These are phyloP conservation scores for Aphidius gifuensis DNA, from an alignment of 1,140 invertebrate species.

Conservation along the genomic window DNA sequence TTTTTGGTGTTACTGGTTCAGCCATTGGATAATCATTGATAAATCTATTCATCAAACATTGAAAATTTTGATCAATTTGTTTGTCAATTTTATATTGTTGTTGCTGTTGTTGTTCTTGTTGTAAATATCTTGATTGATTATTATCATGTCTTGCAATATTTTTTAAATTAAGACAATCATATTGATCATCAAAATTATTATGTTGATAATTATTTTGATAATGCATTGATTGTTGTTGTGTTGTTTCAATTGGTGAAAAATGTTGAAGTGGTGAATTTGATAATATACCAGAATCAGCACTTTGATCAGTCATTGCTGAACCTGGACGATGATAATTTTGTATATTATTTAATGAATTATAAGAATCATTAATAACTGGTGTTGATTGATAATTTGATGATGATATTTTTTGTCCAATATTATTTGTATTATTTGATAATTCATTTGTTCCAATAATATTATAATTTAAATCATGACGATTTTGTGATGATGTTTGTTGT, in stretches of 20 bases:
- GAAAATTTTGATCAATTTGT: slow-evolving; percentile 42
- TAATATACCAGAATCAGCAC: slow-evolving; percentile 46
- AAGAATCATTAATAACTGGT: slow-evolving; percentile 40
- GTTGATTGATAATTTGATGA: slow-evolving; percentile 33
- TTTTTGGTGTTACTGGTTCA: neutral
- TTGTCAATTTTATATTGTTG: slow-evolving; percentile 36
- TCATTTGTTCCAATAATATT: slow-evolving; percentile 39
- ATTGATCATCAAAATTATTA: slow-evolving; percentile 39
- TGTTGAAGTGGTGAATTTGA: slow-evolving; percentile 49
- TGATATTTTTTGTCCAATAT: slow-evolving; percentile 24
- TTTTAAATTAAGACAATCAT: slow-evolving; percentile 36
- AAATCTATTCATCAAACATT: slow-evolving; percentile 34
- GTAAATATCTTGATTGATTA: slow-evolving; percentile 40
- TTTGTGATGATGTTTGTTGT: slow-evolving; percentile 33
- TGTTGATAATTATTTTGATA: slow-evolving; percentile 30
- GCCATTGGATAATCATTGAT: slow-evolving; percentile 31
- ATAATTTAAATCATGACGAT: slow-evolving; percentile 44
- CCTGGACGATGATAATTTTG: slow-evolving; percentile 40
- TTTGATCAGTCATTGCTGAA: slow-evolving; percentile 49
- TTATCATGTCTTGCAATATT: slow-evolving; percentile 25
- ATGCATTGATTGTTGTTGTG: slow-evolving; percentile 42
- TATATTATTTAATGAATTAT: slow-evolving; percentile 28
- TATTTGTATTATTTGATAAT: slow-evolving; percentile 32
- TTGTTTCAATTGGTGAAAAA: slow-evolving; percentile 44
- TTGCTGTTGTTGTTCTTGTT: slow-evolving; percentile 29